Evolutionary conservation across 1,140 invertebrate genomes (phyloP), one percentile per base, ranked within the genome.

Genomic region (Heliconius melpomene): DNA sequence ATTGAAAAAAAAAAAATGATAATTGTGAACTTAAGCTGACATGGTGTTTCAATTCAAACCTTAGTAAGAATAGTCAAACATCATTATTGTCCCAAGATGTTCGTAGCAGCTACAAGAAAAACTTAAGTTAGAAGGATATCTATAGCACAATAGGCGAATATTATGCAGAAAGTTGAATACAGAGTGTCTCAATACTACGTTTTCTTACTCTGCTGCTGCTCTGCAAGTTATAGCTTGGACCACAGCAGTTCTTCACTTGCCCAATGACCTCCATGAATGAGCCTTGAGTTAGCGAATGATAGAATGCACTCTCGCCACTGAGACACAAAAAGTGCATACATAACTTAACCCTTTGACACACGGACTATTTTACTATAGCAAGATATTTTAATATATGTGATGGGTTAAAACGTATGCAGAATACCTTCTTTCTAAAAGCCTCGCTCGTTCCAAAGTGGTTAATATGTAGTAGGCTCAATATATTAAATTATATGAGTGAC

Each of bases 201-300:
- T 52, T 52, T 5, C 18, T 2, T 7, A 52, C 50, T 1, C 18
- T 52, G 5, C 7, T 52, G n/a, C n/a, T n/a, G n/a, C n/a, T n/a
- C n/a, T 16, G n/a, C 26, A 3, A 36, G 36, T 77, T 70, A 32
- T 77, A 72, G 70, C 72, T 77, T 76, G n/a, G 7, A 29, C 79
- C 75, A 29, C 29, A 29, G 7, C 20, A 38, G 75, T 75, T 77
- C 75, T 73, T 72, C 74, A 72, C 70, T 72, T 71, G 38, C 52
- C 71, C 75, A 72, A 72, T 75, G 75, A 74, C 75, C 75, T 77
- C 75, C 52, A 80, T 80, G 79, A 80, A 78, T 66, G 52, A 78
- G 77, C 50, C 40, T 73, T 77, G 60, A 77, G 38, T 77, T 77
- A 77, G 57, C 60, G 75, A 70, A 77, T 77, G 75, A 77, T 77